Evolutionary conservation across 2,888 invertebrate genomes (phyloP).

Genomic region (Agrochola macilenta): DNA sequence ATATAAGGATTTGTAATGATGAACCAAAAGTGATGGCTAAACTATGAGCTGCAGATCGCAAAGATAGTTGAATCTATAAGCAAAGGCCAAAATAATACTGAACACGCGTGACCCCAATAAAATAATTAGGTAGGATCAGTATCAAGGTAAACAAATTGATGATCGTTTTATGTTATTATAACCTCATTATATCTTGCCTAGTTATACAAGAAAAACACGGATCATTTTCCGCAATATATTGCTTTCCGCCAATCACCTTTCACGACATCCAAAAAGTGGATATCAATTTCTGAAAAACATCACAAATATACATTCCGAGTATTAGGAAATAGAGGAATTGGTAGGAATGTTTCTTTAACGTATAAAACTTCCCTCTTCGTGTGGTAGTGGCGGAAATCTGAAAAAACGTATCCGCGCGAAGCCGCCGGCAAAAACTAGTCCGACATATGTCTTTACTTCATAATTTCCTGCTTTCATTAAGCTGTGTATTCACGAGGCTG

Average conservation of each 20-base stretch:
- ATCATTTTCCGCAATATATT: neutral
- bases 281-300: neutral
- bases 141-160: neutral
- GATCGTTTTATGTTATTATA: neutral
- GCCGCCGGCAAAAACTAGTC: slow-evolving; percentile 36
- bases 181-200: too few species aligned
- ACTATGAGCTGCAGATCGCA: neutral
- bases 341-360: slow-evolving; percentile 14
- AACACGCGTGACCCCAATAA: neutral
- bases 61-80: slow-evolving; percentile 1
- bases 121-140: slow-evolving; percentile 9
- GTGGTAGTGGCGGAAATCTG: slow-evolving; percentile 44
- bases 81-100: neutral
- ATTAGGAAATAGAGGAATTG: slow-evolving; percentile 11
- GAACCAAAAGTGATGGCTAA: slow-evolving; percentile 12
- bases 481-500: slow-evolving; percentile 19
- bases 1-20: slow-evolving; percentile 39
- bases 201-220: neutral
- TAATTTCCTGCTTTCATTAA: slow-evolving; percentile 55
- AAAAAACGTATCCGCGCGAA: slow-evolving; percentile 46
- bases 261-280: neutral
- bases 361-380: slow-evolving; percentile 25
- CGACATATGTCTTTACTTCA: slow-evolving; percentile 44
- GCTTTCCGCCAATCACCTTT: neutral
- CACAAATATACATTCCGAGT: neutral